Conservation (phyloP, 2,888 invertebrate species). For the Halictus ligatus region DNA sequence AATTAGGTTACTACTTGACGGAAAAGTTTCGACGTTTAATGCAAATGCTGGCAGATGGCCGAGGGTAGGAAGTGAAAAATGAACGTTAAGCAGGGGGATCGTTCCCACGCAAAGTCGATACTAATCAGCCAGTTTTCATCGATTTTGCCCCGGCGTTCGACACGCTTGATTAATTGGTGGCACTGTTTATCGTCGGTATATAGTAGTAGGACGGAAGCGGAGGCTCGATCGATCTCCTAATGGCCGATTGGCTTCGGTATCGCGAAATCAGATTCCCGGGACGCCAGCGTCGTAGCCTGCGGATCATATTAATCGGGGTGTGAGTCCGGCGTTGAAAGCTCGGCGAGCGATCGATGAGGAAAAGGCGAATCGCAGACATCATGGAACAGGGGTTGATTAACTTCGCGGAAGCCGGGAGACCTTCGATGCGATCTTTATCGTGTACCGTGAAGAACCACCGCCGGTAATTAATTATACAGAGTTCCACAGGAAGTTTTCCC, state of each 20-base stretch:
- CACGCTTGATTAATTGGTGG: constrained; percentile 66
- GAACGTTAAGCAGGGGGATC: neutral
- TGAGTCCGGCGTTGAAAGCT: constrained; percentile 25
- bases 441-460: constrained; percentile 45
- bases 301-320: constrained; percentile 41
- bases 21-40: neutral
- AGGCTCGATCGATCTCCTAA: constrained; percentile 37
- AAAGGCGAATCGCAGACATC: constrained; percentile 43
- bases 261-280: constrained; percentile 47
- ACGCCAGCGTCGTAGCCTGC: constrained; percentile 19
- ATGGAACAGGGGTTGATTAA: constrained; percentile 48
- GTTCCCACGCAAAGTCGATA: constrained; percentile 34
- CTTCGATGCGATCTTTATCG: constrained; percentile 58
- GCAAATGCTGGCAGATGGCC: neutral
- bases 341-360: constrained; percentile 37
- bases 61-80: neutral
- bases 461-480: constrained; percentile 54
- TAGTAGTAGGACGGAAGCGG: constrained; percentile 42
- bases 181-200: constrained; percentile 63
- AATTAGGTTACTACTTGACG: neutral
- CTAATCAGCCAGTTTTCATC: constrained; percentile 62
- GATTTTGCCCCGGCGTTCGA: constrained; percentile 53
- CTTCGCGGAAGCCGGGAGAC: constrained; percentile 43
- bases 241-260: constrained; percentile 56
- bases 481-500: constrained; percentile 49